Evolutionary conservation across 23 tunicate genomes (phyloP).

Genomic region (Styela clava): DNA sequence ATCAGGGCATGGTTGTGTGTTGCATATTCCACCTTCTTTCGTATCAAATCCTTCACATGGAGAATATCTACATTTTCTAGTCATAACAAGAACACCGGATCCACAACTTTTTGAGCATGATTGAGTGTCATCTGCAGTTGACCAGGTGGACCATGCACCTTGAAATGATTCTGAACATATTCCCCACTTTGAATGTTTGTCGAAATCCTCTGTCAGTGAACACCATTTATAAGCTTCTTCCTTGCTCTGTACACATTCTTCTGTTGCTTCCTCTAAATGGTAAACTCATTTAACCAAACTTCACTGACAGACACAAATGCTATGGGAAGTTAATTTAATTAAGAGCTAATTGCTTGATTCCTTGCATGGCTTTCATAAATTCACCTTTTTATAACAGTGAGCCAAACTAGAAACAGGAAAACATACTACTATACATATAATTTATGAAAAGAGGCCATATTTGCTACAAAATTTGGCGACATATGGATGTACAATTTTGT

Average conservation of each 20-base stretch:
- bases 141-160: constrained; percentile 60
- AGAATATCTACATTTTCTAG: constrained; percentile 38
- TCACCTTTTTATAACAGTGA: no score
- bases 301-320: no score
- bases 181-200: constrained; percentile 81
- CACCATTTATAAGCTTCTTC: constrained; percentile 42
- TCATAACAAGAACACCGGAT: constrained; percentile 26
- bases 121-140: background rate
- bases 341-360: no score
- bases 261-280: background rate
- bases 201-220: constrained; percentile 69
- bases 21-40: constrained; percentile 40
- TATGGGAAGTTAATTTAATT: no score
- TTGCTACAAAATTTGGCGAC: no score
- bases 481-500: no score
- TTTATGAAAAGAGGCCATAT: no score
- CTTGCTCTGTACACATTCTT: constrained; percentile 6
- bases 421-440: no score
- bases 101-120: constrained; percentile 53
- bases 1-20: constrained; percentile 56
- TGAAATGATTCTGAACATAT: constrained; percentile 36
- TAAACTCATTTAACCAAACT: no score
- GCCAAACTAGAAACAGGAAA: no score
- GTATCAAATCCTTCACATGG: constrained; percentile 41
- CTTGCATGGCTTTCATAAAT: no score